phyloP scores from a whole-genome alignment of 2,797 vertebrate genomes.

The Pyrocephalus nanus region DNA sequence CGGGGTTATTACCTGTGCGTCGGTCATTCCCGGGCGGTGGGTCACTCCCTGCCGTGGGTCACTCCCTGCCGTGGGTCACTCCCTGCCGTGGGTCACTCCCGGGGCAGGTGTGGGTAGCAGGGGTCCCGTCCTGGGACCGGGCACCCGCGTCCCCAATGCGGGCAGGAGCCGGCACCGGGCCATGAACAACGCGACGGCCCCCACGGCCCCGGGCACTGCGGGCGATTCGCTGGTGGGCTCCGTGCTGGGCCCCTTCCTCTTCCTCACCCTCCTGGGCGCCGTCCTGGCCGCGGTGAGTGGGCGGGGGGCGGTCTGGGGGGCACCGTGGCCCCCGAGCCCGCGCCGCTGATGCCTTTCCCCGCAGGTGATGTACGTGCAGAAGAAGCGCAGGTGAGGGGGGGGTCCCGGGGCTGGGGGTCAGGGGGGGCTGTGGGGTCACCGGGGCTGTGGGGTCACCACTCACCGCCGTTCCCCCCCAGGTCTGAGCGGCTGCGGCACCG shows the following conservation, averaged over 20 bases:
- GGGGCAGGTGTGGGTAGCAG: background rate
- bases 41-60: background rate
- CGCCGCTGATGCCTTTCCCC: background rate
- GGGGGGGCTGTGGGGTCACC: background rate
- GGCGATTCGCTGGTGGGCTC: constrained; percentile 85
- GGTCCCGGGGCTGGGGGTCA: accelerated
- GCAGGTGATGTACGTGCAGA: constrained; percentile 79
- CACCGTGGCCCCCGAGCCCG: accelerated
- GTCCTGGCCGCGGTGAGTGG: constrained; percentile 87
- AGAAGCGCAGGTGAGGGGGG: constrained; percentile 76
- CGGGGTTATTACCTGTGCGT: background rate
- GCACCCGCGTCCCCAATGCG: background rate
- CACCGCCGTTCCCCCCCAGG: constrained; percentile 58
- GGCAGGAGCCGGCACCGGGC: background rate
- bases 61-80: background rate
- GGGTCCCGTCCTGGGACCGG: background rate
- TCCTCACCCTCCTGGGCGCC: constrained; percentile 87
- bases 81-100: background rate
- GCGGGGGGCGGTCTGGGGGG: background rate
- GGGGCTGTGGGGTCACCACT: background rate
- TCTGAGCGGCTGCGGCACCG: constrained; percentile 92
- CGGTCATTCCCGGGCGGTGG: background rate
- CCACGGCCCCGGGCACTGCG: constrained; percentile 72
- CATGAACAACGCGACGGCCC: constrained; percentile 88
- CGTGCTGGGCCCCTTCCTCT: constrained; percentile 89